A percentile compares a stretch with the other conserved stretches of the same genome.
phyloP scores from a whole-genome alignment of 1,140 invertebrate species.

The Cepaea nemoralis region DNA sequence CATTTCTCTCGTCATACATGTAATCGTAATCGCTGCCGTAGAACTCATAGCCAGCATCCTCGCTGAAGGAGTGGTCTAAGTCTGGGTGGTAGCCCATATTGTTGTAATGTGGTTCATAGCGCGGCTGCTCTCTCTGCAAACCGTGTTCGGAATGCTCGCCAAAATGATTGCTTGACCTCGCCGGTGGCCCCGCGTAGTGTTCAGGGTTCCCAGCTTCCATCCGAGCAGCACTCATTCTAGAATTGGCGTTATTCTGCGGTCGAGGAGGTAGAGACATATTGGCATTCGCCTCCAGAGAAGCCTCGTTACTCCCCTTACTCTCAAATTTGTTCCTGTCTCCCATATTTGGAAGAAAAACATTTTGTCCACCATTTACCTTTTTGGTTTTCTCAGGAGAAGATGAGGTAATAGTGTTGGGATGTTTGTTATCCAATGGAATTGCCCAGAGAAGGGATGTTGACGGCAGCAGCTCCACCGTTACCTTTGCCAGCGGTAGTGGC shows the following conservation, averaged over 20 bases:
- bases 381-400: conserved; percentile 15
- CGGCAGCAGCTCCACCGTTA: background rate
- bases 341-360: conserved; percentile 33
- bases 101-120: background rate
- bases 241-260: background rate
- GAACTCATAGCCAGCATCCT: conserved; percentile 24
- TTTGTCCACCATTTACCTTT: conserved; percentile 17
- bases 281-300: background rate
- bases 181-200: background rate
- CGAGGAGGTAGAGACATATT: background rate
- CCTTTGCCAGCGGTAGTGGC: background rate
- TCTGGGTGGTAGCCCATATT: background rate
- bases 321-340: conserved; percentile 4
- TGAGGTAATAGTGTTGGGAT: conserved; percentile 20
- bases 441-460: too few relatives aligned
- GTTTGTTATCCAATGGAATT: conserved; percentile 11
- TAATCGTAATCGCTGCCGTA: conserved; percentile 19
- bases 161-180: background rate
- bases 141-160: background rate
- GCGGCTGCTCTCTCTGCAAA: background rate
- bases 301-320: background rate
- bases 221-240: background rate
- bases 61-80: background rate
- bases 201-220: background rate
- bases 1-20: background rate